These are phyloP conservation scores for Boulengerochromis microlepis DNA, from an alignment of 2,113 vertebrate species.

Conservation along the genomic window DNA sequence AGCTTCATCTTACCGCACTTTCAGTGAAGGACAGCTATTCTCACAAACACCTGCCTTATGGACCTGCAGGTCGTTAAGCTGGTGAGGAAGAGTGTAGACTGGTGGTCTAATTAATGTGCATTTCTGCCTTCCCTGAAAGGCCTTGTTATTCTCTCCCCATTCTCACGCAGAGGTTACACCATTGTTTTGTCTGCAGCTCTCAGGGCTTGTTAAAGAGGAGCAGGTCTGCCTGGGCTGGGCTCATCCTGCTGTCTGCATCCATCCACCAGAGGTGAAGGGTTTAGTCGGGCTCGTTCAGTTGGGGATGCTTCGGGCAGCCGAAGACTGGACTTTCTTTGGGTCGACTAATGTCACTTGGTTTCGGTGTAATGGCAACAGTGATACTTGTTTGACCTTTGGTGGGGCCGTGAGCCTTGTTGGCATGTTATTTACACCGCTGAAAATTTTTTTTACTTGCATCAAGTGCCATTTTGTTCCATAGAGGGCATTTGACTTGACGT, in stretches of 20 bases:
- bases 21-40: background rate
- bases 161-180: background rate
- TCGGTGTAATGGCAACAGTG: constrained; percentile 14
- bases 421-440: background rate
- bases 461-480: background rate
- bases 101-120: constrained; percentile 38
- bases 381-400: background rate
- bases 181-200: constrained; percentile 25
- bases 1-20: background rate
- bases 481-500: background rate
- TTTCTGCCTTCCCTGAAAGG: constrained; percentile 18
- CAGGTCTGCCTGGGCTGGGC: background rate
- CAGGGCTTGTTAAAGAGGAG: constrained; percentile 28
- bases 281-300: constrained; percentile 16
- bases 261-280: constrained; percentile 11
- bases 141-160: constrained; percentile 32
- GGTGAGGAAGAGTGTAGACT: constrained; percentile 1
- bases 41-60: constrained; percentile 25
- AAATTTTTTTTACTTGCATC: background rate
- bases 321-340: background rate
- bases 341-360: constrained; percentile 20
- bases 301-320: background rate
- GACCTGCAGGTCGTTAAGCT: constrained; percentile 30
- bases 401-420: background rate
- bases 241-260: background rate